Evolutionary conservation across 30 jellyfish, hydroid and myxozoan genomes (phyloP).

Genomic region (Nemopilema nomurai): DNA sequence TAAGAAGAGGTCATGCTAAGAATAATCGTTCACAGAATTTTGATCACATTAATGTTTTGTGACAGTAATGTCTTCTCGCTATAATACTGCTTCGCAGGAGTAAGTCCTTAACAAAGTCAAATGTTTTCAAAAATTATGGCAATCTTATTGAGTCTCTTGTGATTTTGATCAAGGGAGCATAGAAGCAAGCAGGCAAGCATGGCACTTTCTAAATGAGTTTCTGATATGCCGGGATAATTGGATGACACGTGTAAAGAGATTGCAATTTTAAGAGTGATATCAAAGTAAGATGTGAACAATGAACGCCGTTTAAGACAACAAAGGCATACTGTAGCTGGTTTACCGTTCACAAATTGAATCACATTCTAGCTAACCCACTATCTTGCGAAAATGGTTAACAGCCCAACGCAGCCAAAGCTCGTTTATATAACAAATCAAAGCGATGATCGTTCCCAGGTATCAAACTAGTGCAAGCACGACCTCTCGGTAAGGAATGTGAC

Average conservation of each 20-base stretch:
- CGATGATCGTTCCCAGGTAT: no score
- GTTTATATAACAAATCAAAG: background rate
- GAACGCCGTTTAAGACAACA: background rate
- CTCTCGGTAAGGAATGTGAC: no score
- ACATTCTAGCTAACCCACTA: background rate
- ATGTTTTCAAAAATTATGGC: background rate
- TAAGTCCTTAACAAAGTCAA: background rate
- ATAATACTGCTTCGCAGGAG: background rate
- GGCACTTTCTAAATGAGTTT: background rate
- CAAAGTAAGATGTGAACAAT: background rate
- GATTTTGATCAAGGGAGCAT: background rate
- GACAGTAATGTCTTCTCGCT: background rate
- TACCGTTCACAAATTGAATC: background rate
- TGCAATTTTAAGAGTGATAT: background rate
- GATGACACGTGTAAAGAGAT: background rate
- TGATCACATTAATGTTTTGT: background rate
- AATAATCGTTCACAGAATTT: background rate
- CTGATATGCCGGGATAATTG: background rate
- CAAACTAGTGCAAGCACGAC: no score
- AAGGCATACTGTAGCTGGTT: background rate
- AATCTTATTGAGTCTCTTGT: background rate
- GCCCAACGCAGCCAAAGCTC: background rate
- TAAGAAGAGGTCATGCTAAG: background rate
- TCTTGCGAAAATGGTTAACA: background rate
- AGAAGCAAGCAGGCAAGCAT: background rate